Percentiles rank a stretch among this genome's conserved stretches.
Evolutionary conservation across 2,113 vertebrate species (phyloP).

Genomic region (Gasterosteus aculeatus): DNA sequence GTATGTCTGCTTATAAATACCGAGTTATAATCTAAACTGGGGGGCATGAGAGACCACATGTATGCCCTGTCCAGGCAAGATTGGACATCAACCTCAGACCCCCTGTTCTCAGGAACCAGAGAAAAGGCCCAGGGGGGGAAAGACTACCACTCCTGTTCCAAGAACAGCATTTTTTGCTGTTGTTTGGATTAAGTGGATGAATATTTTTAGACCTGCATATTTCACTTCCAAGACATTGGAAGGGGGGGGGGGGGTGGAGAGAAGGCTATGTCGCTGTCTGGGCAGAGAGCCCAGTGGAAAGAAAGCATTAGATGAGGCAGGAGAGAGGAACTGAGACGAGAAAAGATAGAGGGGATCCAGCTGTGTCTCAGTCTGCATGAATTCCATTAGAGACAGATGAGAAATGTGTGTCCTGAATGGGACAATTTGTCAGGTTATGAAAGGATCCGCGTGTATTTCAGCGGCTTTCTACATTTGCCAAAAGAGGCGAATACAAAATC

Average conservation of each 20-base stretch:
- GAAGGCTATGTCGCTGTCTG: constrained; percentile 67
- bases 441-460: not conserved
- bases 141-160: constrained; percentile 61
- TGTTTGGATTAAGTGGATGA: constrained; percentile 77
- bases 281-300: constrained; percentile 78
- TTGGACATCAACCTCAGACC: constrained; percentile 49
- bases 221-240: constrained; percentile 71
- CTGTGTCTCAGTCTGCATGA: constrained; percentile 64
- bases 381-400: constrained; percentile 63
- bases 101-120: constrained; percentile 60
- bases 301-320: constrained; percentile 67
- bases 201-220: constrained; percentile 83
- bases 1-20: constrained; percentile 20
- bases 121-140: constrained; percentile 42
- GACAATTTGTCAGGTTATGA: constrained; percentile 44
- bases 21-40: constrained; percentile 42
- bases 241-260: constrained; percentile 17
- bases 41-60: constrained; percentile 58
- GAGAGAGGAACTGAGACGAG: constrained; percentile 34
- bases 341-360: constrained; percentile 64
- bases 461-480: not conserved
- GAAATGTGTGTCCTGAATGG: constrained; percentile 38
- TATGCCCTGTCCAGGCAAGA: constrained; percentile 48
- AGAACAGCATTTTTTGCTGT: constrained; percentile 73
- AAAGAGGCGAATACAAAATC: constrained; percentile 7